A percentile compares a stretch with the other conserved stretches of the same genome.
phyloP scores from a whole-genome alignment of 2,113 vertebrate genomes.

The Hippocampus abdominalis region DNA sequence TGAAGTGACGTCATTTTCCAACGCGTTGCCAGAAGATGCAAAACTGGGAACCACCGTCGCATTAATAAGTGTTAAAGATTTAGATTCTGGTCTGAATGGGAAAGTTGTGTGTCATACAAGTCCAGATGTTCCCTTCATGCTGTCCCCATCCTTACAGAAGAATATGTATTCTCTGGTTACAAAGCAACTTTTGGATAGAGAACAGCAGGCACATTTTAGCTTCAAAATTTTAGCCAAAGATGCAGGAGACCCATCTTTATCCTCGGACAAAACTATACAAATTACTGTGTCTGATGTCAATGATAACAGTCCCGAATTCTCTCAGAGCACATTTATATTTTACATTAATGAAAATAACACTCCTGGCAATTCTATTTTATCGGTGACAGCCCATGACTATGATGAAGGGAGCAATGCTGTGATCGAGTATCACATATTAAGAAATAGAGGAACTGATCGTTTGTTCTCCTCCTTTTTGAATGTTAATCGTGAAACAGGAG shows the following conservation, averaged over 20 bases:
- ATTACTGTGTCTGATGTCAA: slow-evolving; percentile 61
- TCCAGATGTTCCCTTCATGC: slow-evolving; percentile 31
- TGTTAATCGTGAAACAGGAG: slow-evolving; percentile 42
- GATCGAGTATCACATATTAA: slow-evolving; percentile 41
- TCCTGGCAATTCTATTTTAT: slow-evolving; percentile 41
- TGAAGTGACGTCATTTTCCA: slow-evolving; percentile 79
- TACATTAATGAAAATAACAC: slow-evolving; percentile 62
- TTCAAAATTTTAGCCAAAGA: slow-evolving; percentile 56
- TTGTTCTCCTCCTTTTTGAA: slow-evolving; percentile 31
- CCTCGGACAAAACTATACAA: slow-evolving; percentile 37
- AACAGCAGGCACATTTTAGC: slow-evolving; percentile 50
- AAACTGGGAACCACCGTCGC: slow-evolving; percentile 47
- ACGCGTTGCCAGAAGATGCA: slow-evolving; percentile 62
- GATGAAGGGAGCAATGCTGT: slow-evolving; percentile 48
- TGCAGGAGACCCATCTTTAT: slow-evolving; percentile 36
- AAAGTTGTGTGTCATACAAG: slow-evolving; percentile 38
- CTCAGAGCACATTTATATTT: slow-evolving; percentile 31
- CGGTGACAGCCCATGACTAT: slow-evolving; percentile 46
- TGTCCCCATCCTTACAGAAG: slow-evolving; percentile 48
- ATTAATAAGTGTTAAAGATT: slow-evolving; percentile 52
- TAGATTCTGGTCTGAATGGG: slow-evolving; percentile 53
- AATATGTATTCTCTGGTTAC: slow-evolving; percentile 56
- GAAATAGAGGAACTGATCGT: background rate
- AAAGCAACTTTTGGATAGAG: slow-evolving; percentile 42
- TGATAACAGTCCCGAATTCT: slow-evolving; percentile 57